Conservation (phyloP, 2,113 vertebrate genomes). For the Amia ocellicauda region DNA sequence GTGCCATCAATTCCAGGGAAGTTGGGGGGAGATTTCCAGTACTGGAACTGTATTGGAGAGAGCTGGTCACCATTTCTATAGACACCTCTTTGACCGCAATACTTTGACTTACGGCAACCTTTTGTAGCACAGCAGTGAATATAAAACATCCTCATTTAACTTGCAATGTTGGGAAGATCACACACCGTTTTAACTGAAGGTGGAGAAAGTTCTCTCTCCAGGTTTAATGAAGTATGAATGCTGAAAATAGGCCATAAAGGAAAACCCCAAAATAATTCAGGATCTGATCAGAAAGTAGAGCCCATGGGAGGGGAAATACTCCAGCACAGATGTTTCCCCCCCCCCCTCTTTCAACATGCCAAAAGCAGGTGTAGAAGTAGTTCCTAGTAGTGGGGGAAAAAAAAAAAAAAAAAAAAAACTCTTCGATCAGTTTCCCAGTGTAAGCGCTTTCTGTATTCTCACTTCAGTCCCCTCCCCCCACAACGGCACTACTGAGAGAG, state of each 20-base stretch:
- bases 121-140: not conserved
- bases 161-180: too few species aligned
- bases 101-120: conserved; percentile 8
- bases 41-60: too few species aligned
- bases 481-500: not conserved
- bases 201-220: too few species aligned
- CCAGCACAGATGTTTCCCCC: conserved; percentile 15
- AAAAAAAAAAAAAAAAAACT: conserved; percentile 10
- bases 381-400: conserved; percentile 10
- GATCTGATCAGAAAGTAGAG: conserved; percentile 5
- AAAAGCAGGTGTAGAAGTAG: conserved; percentile 38
- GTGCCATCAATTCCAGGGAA: not conserved
- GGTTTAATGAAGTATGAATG: too few species aligned
- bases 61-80: too few species aligned
- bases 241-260: too few species aligned
- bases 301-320: conserved; percentile 39
- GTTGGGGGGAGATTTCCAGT: too few species aligned
- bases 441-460: conserved; percentile 37
- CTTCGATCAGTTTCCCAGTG: conserved; percentile 32
- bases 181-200: too few species aligned
- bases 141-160: too few species aligned
- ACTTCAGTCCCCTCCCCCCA: not conserved
- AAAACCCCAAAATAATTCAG: too few species aligned
- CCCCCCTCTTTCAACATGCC: conserved; percentile 17
- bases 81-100: too few species aligned